Evolutionary conservation across 2,888 invertebrate species (phyloP), one percentile per base, ranked within the genome.

Genomic region (Allygus modestus): DNA sequence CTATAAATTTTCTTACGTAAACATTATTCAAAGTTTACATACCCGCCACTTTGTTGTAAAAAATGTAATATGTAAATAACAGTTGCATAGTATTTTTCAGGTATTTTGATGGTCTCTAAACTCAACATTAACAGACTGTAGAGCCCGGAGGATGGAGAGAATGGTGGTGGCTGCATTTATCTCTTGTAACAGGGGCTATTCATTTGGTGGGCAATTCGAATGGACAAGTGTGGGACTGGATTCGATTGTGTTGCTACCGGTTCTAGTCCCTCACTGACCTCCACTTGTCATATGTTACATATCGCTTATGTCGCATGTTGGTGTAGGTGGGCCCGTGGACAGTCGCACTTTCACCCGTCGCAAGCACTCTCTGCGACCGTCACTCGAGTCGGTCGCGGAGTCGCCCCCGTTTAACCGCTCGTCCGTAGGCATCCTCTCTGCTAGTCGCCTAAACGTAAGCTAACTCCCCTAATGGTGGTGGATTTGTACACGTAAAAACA

Each of bases 341-440:
- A 77, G 82, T 77, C 75, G 84, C 26, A 84, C 84, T 17, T 84
- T 73, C 77, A 84, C 82, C 26, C 73, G 84, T 9, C 84, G 81
- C 65, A 84, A 84, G 75, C 79, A 82, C 46, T 17, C 41, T 41
- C 31, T 81, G 51, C 51, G 41, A 51, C 84, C 71, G n/a, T 43
- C 37, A 4, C 58, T 81, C 28, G 69, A 43, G 33, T 84, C 81
- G 23, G 65, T 61, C 81, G 41, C n/a, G 11, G 79, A 84, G 33
- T 41, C 77, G 37, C 75, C 75, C 28, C 11, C 26, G 37, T 41
- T 17, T 75, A 75, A 75, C 75, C 71, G 73, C 31, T 46, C 71
- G 23, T 82, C 82, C 41, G 37, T 73, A 71, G 82, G 82, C 82
- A 23, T 82, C 43, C 71, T 82, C 51, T 26, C 51, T 17, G n/a